A percentile compares a stretch with the other conserved stretches of the same genome.
Conservation (phyloP, 2,797 vertebrate species). For the Pangasius mekongensis region DNA sequence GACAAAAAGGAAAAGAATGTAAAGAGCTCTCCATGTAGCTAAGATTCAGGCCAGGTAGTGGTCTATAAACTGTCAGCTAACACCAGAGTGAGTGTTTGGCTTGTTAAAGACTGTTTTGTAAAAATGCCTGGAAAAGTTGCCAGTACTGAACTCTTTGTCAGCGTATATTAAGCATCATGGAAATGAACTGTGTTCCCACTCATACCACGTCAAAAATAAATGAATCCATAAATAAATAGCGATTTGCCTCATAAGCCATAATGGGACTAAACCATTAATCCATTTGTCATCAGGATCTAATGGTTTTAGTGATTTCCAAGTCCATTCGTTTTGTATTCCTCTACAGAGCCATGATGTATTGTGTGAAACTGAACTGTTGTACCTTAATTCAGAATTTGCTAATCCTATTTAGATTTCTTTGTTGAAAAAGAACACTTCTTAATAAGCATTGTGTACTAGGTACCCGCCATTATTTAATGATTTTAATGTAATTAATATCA, state of each 20-base stretch:
- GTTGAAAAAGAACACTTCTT: not conserved
- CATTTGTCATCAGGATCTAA: not conserved
- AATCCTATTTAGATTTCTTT: not conserved
- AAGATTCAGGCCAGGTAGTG: constrained; percentile 17
- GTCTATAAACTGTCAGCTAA: constrained; percentile 31
- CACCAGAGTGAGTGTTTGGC: constrained; percentile 32
- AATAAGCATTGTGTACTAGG: not conserved
- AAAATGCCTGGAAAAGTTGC: constrained; percentile 24
- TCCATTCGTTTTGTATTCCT: not conserved
- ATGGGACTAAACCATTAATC: not conserved
- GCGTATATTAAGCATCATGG: not conserved
- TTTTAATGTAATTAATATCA: not conserved
- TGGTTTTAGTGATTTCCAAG: not conserved
- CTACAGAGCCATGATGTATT: not conserved
- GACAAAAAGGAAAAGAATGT: constrained; percentile 35
- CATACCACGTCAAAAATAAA: not conserved
- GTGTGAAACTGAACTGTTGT: not conserved
- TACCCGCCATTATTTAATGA: not conserved
- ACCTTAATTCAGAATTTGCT: not conserved
- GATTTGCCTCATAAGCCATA: not conserved
- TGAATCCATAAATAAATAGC: not conserved
- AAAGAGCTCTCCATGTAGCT: constrained; percentile 8
- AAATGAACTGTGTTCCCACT: constrained; percentile 7
- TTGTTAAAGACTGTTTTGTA: constrained; percentile 50
- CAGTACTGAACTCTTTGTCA: not conserved